Evolutionary conservation across 2,888 invertebrate species (phyloP).

Genomic region (Machimus rusticus): DNA sequence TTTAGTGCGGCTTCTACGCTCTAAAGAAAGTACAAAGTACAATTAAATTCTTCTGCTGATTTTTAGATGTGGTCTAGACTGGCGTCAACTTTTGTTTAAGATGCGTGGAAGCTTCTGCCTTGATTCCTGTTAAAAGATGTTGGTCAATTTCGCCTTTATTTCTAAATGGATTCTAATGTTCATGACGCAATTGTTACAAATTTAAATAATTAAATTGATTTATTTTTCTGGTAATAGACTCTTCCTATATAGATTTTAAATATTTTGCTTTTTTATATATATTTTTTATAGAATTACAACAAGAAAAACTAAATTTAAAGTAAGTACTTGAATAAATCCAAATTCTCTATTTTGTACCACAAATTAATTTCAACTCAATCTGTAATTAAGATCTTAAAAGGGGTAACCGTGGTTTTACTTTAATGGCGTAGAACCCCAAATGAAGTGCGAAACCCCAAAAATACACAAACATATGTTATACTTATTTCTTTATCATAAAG

Average conservation of each 20-base stretch:
- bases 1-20: neutral
- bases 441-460: too few species aligned
- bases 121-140: neutral
- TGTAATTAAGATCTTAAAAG: too few species aligned
- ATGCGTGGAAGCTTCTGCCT: neutral
- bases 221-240: neutral
- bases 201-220: neutral
- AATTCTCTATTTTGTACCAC: too few species aligned
- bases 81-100: neutral
- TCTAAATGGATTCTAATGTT: neutral
- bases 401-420: too few species aligned
- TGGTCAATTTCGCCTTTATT: neutral
- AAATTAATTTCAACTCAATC: too few species aligned
- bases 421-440: too few species aligned
- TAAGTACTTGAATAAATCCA: too few species aligned
- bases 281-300: too few species aligned
- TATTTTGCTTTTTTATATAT: too few species aligned
- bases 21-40: neutral
- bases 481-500: too few species aligned
- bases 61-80: neutral
- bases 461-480: too few species aligned
- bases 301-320: too few species aligned
- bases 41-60: neutral
- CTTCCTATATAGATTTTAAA: neutral
- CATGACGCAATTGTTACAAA: neutral